Base-by-base conservation (phyloP, 1,140 invertebrate genomes). In the Marisa cornuarietis region DNA sequence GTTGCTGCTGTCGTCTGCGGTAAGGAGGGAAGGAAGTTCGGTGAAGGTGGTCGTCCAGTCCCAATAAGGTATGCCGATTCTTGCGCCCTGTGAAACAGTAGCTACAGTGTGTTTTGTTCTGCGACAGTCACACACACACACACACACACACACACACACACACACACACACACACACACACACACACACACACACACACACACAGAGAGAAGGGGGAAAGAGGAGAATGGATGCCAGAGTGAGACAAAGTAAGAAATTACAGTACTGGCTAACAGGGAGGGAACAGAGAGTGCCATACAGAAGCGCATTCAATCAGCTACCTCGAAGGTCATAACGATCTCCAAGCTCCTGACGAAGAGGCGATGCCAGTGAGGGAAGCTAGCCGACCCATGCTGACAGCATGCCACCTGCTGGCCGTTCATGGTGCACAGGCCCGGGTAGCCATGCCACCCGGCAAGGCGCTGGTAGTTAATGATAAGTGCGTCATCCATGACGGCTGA, bases 301-400 rank as follows among this genome's bases (percentile, higher is more conserved):
- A 31, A 3, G 3, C 69, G 1, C 24, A 13, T 72, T 13, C 58
- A 9, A 58, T 24, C 18, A 31, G 63, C 18, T 58, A 78, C 78
- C 24, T 79, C 61, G 7, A 63, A 20, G 16, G 51, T 76, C 52
- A 83, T 51, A 49, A 78, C 68, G 61, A 80, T 79, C 52, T 82
- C 81, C 74, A 42, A 9, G 42, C 42, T 69, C 42, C 24, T 81
- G 20, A 71, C 49, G 54, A 58, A 78, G 26, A 83, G 65, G 49
- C 83, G 58, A 63, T 84, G 83, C 83, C 83, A 84, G 61, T 78
- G 79, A 18, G 83, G 83, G 79, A 84, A 84, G 61, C 76, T 84
- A 42, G 81, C 81, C 81, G 81, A 81, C 16, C 83, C 83, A 52
- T 82, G 83, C 22, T 71, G 73, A 63, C 74, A 82, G 71, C 82